Base-by-base conservation (phyloP, 2,888 invertebrate genomes). In the Doris montereyensis region DNA sequence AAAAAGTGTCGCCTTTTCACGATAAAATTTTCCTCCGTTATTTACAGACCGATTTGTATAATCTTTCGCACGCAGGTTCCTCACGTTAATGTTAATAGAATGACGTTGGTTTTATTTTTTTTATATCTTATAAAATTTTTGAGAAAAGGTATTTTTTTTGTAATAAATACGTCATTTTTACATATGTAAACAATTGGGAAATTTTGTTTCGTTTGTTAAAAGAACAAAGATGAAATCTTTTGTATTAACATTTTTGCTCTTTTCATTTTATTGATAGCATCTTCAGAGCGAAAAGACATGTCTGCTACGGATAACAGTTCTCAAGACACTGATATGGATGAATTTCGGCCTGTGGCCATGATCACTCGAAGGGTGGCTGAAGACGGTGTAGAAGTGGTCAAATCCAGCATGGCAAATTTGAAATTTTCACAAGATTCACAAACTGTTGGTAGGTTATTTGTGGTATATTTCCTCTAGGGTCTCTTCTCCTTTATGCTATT, bases 291-390 rank as follows among this genome's bases (percentile, higher is more conserved):
- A 3, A 57, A 65, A 3, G 41, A 21, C 52, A 21, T 68, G 5
- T 77, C 79, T 10, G 76, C 65, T 3, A 74, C 65, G n/a, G 80
- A 80, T n/a, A 74, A 52, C 10, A 79, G 32, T 24, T 76, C 81
- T 0, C 74, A 77, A 34, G 72, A 79, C 24, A 57, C 68, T 8
- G 82, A 81, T 30, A 78, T 78, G 71, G 82, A 80, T 35, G 82
- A 78, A 41, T 82, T 82, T 57, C 60, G 80, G 26, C 82, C 82
- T 17, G 82, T 82, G 26, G 80, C 82, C 41, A 82, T 80, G 76
- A 78, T 80, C 5, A 82, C 82, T 2, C 65, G 80, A 32, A 26
- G 77, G 24, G 62, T 79, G n/a, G 60, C 78, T 68, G 78, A 58
- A 17, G 77, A 75, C 5, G 80, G 77, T 26, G 71, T 70, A 5